Conservation (phyloP, 1,140 invertebrate species). For the Drosophila subpulchrella region DNA sequence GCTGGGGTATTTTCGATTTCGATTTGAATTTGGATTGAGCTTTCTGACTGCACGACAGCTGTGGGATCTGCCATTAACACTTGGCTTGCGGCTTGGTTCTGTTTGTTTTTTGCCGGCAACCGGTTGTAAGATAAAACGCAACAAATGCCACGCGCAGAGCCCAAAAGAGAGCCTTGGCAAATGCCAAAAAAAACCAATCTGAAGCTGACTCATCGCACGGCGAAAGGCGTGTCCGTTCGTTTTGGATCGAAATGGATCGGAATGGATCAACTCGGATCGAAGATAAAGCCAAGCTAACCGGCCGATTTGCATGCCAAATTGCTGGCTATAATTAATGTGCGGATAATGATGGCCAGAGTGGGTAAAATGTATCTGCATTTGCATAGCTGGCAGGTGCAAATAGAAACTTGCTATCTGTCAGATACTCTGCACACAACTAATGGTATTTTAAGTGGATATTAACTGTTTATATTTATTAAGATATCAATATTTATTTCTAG, state of each 20-base stretch:
- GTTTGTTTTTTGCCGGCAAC: conserved; percentile 52
- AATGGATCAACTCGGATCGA: background rate
- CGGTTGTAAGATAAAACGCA: conserved; percentile 51
- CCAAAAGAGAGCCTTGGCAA: conserved; percentile 55
- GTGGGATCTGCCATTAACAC: conserved; percentile 41
- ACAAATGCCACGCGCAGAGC: conserved; percentile 39
- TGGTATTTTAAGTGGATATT: background rate
- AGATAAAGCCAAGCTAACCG: conserved; percentile 20
- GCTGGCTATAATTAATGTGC: conserved; percentile 28
- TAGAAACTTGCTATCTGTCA: conserved; percentile 1
- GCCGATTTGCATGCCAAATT: conserved; percentile 17
- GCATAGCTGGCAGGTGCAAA: conserved; percentile 26
- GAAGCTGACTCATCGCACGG: conserved; percentile 21
- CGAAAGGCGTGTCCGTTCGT: conserved; percentile 27
- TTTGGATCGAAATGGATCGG: background rate
- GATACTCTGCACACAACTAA: conserved; percentile 1
- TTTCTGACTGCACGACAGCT: conserved; percentile 26
- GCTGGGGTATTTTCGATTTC: background rate
- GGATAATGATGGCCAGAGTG: conserved; percentile 14
- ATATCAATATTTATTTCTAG: too few relatives aligned
- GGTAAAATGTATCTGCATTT: conserved; percentile 31
- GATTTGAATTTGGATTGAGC: background rate
- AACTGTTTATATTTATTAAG: too few relatives aligned
- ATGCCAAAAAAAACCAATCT: conserved; percentile 49
- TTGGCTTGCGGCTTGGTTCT: conserved; percentile 28